Evolutionary conservation across 2,888 invertebrate genomes (phyloP), one percentile per base, ranked within the genome.

Genomic region (Tenthredo mesomela): DNA sequence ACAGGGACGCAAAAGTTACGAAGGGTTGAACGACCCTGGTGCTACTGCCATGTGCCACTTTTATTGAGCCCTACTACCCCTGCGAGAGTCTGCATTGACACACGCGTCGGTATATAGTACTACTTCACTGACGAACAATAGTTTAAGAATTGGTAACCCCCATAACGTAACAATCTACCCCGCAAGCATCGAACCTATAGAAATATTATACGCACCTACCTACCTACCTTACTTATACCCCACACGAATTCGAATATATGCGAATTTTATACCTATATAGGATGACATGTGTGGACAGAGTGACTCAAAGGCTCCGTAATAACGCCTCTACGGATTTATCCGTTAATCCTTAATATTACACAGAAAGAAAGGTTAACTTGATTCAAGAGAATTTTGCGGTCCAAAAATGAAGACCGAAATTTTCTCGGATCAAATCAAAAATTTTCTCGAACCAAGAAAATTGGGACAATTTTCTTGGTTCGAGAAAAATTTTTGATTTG

Each of bases 1-100:
- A 75, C 86, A 87, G 87, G 86, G 87, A 87, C 87, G 86, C 67
- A 88, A 89, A 89, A 89, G 88, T 88, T 88, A 89, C 85, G 75
- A 86, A 87, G 89, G 88, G 87, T 88, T 86, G 86, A 86, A 65
- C 87, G 88, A 87, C 87, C 88, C 86, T 82, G 67, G 67, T 73
- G 73, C 73, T 43, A 10, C 40, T 80, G 88, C 87, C 89, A 88
- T 89, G 89, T 89, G 89, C 88, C 88, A 89, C 89, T 89, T 89
- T 87, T 85, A 86, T 82, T 82, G 84, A 80, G 61, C n/a, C n/a
- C n/a, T n/a, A n/a, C 84, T 75, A 85, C 83, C 85, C 86, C 84
- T 70, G n/a, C n/a, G 4, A 43, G 82, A 82, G 67, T 70, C 43
- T 85, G 83, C 75, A 85, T 85, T 83, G 85, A 82, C 85, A 83